Conservation (phyloP, 2,888 invertebrate species). For the Embidobia sp. region DNA sequence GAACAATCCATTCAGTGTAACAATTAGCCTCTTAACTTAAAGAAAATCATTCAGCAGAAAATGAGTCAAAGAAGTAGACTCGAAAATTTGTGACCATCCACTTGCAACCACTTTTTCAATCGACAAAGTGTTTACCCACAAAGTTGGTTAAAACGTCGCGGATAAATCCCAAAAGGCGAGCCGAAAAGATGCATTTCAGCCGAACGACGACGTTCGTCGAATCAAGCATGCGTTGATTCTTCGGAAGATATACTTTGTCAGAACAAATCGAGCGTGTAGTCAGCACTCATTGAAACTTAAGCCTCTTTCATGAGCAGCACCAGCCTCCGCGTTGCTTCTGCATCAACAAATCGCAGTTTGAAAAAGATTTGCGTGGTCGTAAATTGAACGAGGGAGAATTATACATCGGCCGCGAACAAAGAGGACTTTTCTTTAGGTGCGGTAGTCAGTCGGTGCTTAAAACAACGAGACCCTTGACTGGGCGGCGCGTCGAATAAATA, state of each 20-base stretch:
- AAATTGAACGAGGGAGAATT: constrained; percentile 59
- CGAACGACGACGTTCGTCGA: too few species aligned
- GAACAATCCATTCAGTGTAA: too few species aligned
- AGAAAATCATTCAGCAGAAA: too few species aligned
- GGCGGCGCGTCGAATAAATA: constrained; percentile 44
- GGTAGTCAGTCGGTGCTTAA: constrained; percentile 18
- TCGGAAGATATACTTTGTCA: constrained; percentile 40
- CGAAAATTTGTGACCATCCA: too few species aligned
- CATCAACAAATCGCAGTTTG: constrained; percentile 54
- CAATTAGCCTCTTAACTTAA: too few species aligned
- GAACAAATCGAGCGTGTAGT: constrained; percentile 51
- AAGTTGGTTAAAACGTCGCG: constrained; percentile 2
- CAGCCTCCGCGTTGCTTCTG: constrained; percentile 36
- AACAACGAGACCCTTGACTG: constrained; percentile 43
- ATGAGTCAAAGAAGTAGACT: too few species aligned
- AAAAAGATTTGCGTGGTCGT: constrained; percentile 57
- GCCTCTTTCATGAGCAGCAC: constrained; percentile 52
- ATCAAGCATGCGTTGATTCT: constrained; percentile 17
- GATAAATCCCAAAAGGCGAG: too few species aligned
- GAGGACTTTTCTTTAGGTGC: constrained; percentile 51
- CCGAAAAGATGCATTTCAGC: too few species aligned
- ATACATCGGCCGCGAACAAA: constrained; percentile 57
- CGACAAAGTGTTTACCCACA: constrained; percentile 2
- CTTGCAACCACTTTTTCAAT: too few species aligned
- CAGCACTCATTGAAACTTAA: constrained; percentile 56